Base-by-base conservation (phyloP, 2,797 vertebrate genomes). In the Melanotaenia trifasciata region DNA sequence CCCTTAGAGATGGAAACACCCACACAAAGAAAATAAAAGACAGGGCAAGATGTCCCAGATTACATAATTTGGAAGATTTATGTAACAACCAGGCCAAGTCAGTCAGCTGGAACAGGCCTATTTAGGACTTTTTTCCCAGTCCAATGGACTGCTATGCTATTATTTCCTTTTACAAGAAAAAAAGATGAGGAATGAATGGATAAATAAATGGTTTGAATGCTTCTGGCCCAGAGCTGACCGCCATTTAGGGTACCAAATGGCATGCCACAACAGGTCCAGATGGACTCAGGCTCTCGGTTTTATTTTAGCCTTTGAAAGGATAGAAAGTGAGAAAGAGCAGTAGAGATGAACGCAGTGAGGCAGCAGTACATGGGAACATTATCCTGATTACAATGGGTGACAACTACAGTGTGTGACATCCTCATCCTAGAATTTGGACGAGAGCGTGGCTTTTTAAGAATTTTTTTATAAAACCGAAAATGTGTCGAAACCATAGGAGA, bases 211-310 rank as follows among this genome's bases (percentile, higher is more conserved):
- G 36, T 14, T 51, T 67, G 45, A 69, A 67, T 61, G 78, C 51
- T 62, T 43, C n/a, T 67, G 1, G 79, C 79, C 64, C 79, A 61
- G 72, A 69, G 58, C 84, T 83, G 83, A 74, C 82, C 24, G 20
- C 57, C 13, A 28, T 74, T 81, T 64, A 67, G 75, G 68, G 75
- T 20, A 79, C 87, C 90, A 86, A 92, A 90, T 88, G 84, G 84
- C 86, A 84, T 78, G 82, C 78, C 84, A 87, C 87, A 83, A 84
- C 88, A 84, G 76, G 84, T 78, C 90, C 90, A 93, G 88, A 92
- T 90, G 86, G 88, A 91, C 79, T 64, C 62, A 3, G 54, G 70
- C 81, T 64, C 43, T 59, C 36, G 0, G 0, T 67, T 87, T 81
- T 78, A 75, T 83, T 81, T 85, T 65, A 65, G 53, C 69, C 63